Conservation (phyloP, 2,797 vertebrate species). For the Cryptoblepharus egeriae region DNA sequence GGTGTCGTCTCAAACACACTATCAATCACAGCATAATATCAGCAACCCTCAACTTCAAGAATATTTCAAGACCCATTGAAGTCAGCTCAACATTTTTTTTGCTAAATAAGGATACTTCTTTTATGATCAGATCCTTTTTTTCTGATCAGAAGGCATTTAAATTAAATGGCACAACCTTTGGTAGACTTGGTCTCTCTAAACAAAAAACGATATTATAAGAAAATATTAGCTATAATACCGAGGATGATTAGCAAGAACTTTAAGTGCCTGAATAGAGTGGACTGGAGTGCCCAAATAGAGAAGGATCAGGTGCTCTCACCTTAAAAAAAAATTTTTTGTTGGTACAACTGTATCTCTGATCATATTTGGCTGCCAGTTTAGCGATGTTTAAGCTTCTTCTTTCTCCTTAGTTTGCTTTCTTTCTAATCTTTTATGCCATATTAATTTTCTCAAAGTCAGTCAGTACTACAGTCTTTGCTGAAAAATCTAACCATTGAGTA, state of each 20-base stretch:
- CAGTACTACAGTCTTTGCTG: not conserved
- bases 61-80: constrained; percentile 20
- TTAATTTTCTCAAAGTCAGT: constrained; percentile 11
- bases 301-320: constrained; percentile 59
- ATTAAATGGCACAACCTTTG: constrained; percentile 53
- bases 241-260: constrained; percentile 67
- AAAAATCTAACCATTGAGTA: not conserved
- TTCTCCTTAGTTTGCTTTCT: constrained; percentile 36
- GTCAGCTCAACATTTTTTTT: constrained; percentile 34
- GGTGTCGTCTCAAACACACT: constrained; percentile 33
- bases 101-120: constrained; percentile 40
- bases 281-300: constrained; percentile 33
- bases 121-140: constrained; percentile 31
- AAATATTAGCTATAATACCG: constrained; percentile 53
- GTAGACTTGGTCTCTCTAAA: constrained; percentile 58
- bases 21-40: not conserved
- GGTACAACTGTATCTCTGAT: constrained; percentile 44
- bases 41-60: constrained; percentile 31
- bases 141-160: constrained; percentile 53
- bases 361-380: constrained; percentile 32
- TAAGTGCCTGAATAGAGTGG: too few relatives aligned
- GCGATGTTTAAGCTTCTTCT: constrained; percentile 41
- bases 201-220: constrained; percentile 41
- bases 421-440: constrained; percentile 38
- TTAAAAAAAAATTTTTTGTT: constrained; percentile 51